Base-by-base conservation (phyloP, 2,888 invertebrate genomes). In the Netelia fuscicornis region DNA sequence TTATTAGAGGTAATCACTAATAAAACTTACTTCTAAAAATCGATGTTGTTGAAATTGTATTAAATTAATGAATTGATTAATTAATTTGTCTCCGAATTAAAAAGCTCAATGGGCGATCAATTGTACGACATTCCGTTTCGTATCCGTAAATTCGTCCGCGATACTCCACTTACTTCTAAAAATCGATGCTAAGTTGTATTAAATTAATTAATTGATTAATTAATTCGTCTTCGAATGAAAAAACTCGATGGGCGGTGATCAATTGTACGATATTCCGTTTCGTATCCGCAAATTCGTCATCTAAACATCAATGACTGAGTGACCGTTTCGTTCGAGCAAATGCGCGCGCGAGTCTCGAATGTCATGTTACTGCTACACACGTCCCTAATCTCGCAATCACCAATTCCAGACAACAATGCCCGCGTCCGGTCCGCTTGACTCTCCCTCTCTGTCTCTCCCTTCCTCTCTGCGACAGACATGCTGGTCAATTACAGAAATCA, bases 371-470 rank as follows among this genome's bases (percentile, higher is more conserved):
- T 44, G n/a, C 76, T 67, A 52, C 75, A 77, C 48, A 30, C 25
- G 83, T 74, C 64, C 74, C 67, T 81, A 76, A 84, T 81, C 80
- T 84, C 68, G 25, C 80, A 84, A 84, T 84, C 84, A 76, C 60
- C 84, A 72, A 84, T 84, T 81, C 84, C 84, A 84, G 84, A 84
- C 84, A 84, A 84, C 84, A 84, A 84, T 84, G 84, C 80, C 58
- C 80, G 68, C 68, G 84, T 81, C 80, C 84, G 84, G 80, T 81
- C 81, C 76, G 75, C 80, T 48, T 64, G 37, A 70, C 42, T 68
- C 68, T 70, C 44, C 68, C 20, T 6, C n/a, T 54, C 58, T 60
- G 52, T 67, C 56, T n/a, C 56, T 37, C 42, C 23, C 58, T 58
- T 58, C 17, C 20, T 58, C 58, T 58, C 17, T 9, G 20, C 20